Evolutionary conservation across 2,113 vertebrate genomes (phyloP).

Genomic region (Plectropomus leopardus): DNA sequence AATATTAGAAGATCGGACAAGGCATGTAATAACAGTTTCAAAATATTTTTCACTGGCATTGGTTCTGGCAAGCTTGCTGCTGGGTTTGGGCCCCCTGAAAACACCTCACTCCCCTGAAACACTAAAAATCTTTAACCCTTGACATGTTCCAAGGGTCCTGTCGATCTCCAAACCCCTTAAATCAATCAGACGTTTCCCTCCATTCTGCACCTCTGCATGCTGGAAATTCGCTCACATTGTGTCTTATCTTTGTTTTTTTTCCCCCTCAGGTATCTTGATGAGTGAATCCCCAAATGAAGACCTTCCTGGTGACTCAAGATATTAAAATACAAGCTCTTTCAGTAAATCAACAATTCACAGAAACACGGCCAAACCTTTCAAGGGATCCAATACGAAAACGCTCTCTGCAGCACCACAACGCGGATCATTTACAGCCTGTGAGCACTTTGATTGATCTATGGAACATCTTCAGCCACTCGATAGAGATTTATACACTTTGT

Average conservation of each 20-base stretch:
- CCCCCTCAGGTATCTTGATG: conserved; percentile 13
- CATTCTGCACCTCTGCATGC: conserved; percentile 27
- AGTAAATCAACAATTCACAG: conserved; percentile 5
- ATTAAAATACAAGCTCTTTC: conserved; percentile 10
- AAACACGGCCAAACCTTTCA: background rate
- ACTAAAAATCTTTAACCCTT: conserved; percentile 7
- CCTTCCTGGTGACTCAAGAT: background rate
- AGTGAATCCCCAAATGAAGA: conserved; percentile 21
- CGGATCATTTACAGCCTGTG: conserved; percentile 15
- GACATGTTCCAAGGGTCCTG: conserved; percentile 8
- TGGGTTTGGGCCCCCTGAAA: background rate
- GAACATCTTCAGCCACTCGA: conserved; percentile 31
- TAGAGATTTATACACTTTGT: conserved; percentile 49
- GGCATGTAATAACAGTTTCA: conserved; percentile 2
- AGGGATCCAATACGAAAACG: background rate
- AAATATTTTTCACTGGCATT: background rate
- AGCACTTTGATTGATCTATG: conserved; percentile 41
- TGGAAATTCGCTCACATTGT: conserved; percentile 25
- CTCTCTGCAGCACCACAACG: conserved; percentile 3
- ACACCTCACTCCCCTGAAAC: background rate
- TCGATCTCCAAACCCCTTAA: conserved; percentile 12
- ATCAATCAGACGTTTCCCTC: conserved; percentile 36
- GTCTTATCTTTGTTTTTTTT: conserved; percentile 15
- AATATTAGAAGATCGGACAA: background rate
- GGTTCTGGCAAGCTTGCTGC: background rate